These are phyloP conservation scores for Bombycilla garrulus DNA, from an alignment of 2,113 vertebrate species.

Conservation along the genomic window DNA sequence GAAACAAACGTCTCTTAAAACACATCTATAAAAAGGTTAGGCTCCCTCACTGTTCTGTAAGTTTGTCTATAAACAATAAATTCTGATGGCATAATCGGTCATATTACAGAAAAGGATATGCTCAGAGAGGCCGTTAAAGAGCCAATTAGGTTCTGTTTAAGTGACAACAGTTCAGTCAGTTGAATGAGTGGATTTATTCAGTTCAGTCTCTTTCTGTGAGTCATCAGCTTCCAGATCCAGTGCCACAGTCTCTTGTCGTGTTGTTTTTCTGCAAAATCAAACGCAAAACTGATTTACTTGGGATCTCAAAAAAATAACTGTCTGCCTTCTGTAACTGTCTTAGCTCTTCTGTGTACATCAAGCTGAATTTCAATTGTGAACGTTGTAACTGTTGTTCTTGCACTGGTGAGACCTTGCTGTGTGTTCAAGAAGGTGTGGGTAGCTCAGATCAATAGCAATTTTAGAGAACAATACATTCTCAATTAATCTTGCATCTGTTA, in stretches of 20 bases:
- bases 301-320: conserved; percentile 56
- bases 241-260: conserved; percentile 36
- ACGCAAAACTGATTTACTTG: conserved; percentile 47
- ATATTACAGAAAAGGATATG: conserved; percentile 68
- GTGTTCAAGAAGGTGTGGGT: conserved; percentile 45
- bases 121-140: conserved; percentile 68
- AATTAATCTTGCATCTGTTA: conserved; percentile 68
- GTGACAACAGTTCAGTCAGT: conserved; percentile 67
- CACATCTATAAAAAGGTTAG: conserved; percentile 68
- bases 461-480: conserved; percentile 66
- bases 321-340: conserved; percentile 51
- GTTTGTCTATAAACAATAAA: conserved; percentile 70
- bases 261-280: conserved; percentile 56
- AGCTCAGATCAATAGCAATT: conserved; percentile 61
- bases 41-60: conserved; percentile 56
- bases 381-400: conserved; percentile 44
- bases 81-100: conserved; percentile 68
- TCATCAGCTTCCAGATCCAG: conserved; percentile 58
- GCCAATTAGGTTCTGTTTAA: conserved; percentile 70
- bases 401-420: conserved; percentile 52
- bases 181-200: conserved; percentile 70
- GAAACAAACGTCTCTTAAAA: conserved; percentile 65
- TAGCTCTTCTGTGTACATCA: conserved; percentile 33
- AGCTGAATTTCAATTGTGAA: conserved; percentile 53
- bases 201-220: conserved; percentile 57